Evolutionary conservation across 2,797 vertebrate genomes (phyloP), one percentile per base, ranked within the genome.

Genomic region (Oceanodroma leucorhoa): DNA sequence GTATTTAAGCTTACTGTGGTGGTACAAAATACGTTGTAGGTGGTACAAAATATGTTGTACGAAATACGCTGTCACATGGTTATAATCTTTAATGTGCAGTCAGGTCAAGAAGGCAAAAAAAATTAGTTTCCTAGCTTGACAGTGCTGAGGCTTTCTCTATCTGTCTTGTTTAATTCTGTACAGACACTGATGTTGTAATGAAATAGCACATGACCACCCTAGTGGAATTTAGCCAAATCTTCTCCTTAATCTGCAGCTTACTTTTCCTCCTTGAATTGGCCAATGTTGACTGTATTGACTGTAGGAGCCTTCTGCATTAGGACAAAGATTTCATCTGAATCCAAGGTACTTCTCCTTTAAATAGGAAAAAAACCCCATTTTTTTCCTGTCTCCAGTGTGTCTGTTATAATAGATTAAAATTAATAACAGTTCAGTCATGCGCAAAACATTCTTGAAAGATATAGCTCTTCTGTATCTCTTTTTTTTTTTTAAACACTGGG

Each of bases 191-290:
- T 83, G 50, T 18, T 67, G 50, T 71, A 89, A 77, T 67, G 61
- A 94, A 94, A 43, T 29, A 91, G 38, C 82, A 78, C 53, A 83
- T 83, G 85, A 81, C 46, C 20, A 83, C 46, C 22, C 24, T 55
- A 45, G 34, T 82, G 80, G 87, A 86, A 69, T 90, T 90, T 84
- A 90, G 73, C 83, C 80, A 91, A 38, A 72, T 84, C 60, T 73
- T 83, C 83, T 85, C 57, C 90, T 90, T 86, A 91, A 86, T 93
- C 77, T 93, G 57, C 57, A 70, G 57, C 14, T 93, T 91, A 53
- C 72, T 94, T 93, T 83, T 91, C 82, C 23, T 90, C n/a, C 40
- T 69, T 75, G 55, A 93, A 79, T 89, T 73, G 54, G 34, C 46
- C 62, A 83, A 36, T 8, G 5, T 36, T 80, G 54, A 38, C 64